These are phyloP conservation scores for Pangasianodon hypophthalmus DNA, from an alignment of 2,113 vertebrate species.

Conservation along the genomic window DNA sequence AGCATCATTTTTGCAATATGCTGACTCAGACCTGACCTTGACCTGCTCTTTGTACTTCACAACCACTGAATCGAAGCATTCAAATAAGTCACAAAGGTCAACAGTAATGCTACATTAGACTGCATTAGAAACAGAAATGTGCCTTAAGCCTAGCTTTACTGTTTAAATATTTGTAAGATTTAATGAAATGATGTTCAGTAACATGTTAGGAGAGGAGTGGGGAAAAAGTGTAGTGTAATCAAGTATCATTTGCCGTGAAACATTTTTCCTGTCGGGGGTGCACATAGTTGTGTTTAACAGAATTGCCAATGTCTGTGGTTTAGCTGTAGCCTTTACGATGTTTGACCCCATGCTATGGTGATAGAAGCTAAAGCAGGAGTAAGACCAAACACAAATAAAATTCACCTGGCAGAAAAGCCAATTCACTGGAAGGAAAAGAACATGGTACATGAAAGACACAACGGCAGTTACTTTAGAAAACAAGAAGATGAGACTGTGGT, in stretches of 20 bases:
- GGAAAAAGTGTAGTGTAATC: neutral
- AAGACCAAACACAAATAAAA: neutral
- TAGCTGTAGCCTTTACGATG: neutral
- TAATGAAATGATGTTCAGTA: neutral
- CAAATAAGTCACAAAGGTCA: neutral
- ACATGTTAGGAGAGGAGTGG: neutral
- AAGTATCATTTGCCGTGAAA: neutral
- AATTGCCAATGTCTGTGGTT: neutral
- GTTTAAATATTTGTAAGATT: neutral
- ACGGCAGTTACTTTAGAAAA: neutral
- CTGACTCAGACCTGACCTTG: conserved; percentile 13
- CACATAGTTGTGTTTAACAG: neutral
- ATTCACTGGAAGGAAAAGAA: neutral
- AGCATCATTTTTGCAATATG: neutral
- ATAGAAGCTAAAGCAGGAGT: neutral
- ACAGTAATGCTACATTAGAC: neutral
- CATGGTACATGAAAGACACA: neutral
- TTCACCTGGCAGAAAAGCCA: neutral
- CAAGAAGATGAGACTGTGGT: neutral
- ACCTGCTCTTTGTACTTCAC: neutral
- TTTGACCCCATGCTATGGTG: neutral
- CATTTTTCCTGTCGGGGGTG: neutral
- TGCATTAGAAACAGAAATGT: neutral
- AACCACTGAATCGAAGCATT: neutral
- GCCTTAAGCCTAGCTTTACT: neutral